Base-by-base conservation (phyloP, 2,797 vertebrate species). In the Moxostoma hubbsi region DNA sequence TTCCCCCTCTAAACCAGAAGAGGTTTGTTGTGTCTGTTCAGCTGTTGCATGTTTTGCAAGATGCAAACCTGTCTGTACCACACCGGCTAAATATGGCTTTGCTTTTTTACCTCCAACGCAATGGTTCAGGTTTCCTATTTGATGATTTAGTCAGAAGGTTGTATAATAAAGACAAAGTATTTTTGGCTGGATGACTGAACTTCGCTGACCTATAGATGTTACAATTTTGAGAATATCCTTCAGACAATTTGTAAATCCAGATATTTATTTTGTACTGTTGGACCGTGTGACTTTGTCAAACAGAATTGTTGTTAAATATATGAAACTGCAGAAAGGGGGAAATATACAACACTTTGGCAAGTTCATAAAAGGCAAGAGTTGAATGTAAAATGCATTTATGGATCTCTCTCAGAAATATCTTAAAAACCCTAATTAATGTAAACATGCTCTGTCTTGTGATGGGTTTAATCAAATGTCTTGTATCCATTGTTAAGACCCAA, bases 61-160 rank as follows among this genome's bases (percentile, higher is more conserved):
- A 75, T 45, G 15, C 61, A 18, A 54, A 54, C 12, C 43, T 53
- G 62, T 49, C 58, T 73, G 71, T 36, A 53, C 66, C 50, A 36
- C 65, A 36, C 49, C 12, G 7, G 18, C 6, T 65, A 8, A 75
- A 51, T 15, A 51, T 63, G 47, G 3, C 58, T 63, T n/a, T 53
- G 6, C 2, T 47, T 65, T 67, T 24, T 24, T 24, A 1, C 18
- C 54, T 50, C 9, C 12, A 67, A 58, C 12, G 9, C 6, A 77
- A 45, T 13, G 15, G 73, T 55, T 66, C 5, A 18, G 16, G 51
- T 66, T 75, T 63, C 50, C 73, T 45, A 0, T n/a, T 13, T 55
- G 24, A 62, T 0, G 7, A 36, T 13, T 62, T 10, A 59, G 54
- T 49, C 65, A 61, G 46, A 15, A 16, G 55, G 18, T 76, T 67